Evolutionary conservation across 2,797 vertebrate genomes (phyloP).

Genomic region (Tamandua tetradactyla): DNA sequence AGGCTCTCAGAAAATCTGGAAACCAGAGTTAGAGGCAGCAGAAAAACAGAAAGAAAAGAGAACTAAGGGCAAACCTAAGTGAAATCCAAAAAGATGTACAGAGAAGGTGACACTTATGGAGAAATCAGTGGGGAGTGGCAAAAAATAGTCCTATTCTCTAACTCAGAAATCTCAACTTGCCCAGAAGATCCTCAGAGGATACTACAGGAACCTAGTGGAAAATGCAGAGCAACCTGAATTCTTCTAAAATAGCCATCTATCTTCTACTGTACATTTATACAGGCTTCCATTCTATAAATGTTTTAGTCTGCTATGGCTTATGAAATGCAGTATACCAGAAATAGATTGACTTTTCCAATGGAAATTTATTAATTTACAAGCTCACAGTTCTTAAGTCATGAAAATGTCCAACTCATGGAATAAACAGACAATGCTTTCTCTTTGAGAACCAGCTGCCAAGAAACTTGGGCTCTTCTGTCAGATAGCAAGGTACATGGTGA

Average conservation of each 20-base stretch:
- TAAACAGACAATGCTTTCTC: too few relatives aligned
- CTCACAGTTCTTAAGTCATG: too few relatives aligned
- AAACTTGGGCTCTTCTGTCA: too few relatives aligned
- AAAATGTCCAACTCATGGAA: too few relatives aligned
- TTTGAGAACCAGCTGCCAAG: too few relatives aligned
- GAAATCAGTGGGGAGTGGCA: accelerated
- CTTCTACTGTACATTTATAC: background rate
- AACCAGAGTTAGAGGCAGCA: background rate
- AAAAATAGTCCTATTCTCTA: background rate
- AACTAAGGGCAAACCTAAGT: background rate
- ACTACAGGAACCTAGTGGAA: background rate
- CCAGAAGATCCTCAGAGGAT: background rate
- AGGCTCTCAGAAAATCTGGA: background rate
- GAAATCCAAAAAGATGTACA: background rate
- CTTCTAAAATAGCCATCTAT: background rate
- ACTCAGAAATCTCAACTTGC: background rate
- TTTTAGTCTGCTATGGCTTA: too few relatives aligned
- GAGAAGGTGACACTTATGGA: background rate
- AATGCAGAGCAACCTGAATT: background rate
- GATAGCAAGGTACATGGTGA: too few relatives aligned
- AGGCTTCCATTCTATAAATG: background rate
- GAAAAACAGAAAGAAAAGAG: background rate
- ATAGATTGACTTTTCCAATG: too few relatives aligned
- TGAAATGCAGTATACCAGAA: too few relatives aligned
- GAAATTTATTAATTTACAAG: too few relatives aligned